Evolutionary conservation across 2,113 vertebrate genomes (phyloP).

Genomic region (Galemys pyrenaicus): DNA sequence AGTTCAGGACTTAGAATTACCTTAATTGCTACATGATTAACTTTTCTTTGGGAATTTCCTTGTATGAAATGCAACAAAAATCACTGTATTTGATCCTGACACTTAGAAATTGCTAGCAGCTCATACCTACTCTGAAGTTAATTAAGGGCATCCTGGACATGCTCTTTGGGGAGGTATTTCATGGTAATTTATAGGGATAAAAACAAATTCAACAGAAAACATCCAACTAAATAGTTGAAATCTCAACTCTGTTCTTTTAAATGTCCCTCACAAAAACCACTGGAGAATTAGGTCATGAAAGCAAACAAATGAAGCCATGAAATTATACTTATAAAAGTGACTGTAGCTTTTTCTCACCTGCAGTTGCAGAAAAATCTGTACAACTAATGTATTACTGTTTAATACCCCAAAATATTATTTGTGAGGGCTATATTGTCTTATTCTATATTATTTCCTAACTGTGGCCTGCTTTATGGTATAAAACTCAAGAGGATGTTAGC

Average conservation of each 20-base stretch:
- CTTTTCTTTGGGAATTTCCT: background rate
- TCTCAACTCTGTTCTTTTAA: background rate
- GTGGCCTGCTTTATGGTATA: background rate
- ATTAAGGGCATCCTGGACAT: slow-evolving; percentile 23
- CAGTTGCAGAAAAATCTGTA: background rate
- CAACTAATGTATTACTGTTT: background rate
- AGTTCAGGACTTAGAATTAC: background rate
- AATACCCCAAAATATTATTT: background rate
- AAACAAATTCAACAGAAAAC: background rate
- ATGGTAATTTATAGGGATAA: background rate
- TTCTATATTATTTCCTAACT: background rate
- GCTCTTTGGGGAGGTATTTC: background rate
- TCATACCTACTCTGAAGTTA: slow-evolving; percentile 49
- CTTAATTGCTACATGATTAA: slow-evolving; percentile 11
- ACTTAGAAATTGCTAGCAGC: slow-evolving; percentile 34
- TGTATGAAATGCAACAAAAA: background rate
- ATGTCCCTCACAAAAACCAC: slow-evolving; percentile 7
- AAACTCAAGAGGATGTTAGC: background rate
- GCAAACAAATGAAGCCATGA: background rate
- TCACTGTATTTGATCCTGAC: slow-evolving; percentile 1
- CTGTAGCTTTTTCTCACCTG: background rate
- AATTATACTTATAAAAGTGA: background rate
- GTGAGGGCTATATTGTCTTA: background rate
- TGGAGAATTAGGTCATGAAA: background rate
- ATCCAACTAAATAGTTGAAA: background rate